phyloP scores from a whole-genome alignment of 2,888 invertebrate species.

The Andrena praecox region DNA sequence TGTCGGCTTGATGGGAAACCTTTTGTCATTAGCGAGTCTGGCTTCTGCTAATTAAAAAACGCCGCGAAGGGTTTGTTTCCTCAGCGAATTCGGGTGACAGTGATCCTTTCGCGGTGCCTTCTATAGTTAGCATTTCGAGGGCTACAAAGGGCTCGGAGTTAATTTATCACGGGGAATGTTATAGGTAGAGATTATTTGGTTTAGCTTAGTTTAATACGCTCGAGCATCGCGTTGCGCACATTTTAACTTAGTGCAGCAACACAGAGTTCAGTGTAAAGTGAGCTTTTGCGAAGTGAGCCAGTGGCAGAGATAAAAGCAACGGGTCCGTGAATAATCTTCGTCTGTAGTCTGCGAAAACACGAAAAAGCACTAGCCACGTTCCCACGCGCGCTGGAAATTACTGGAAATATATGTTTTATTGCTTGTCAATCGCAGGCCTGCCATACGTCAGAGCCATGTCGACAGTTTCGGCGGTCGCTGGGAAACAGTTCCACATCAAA shows the following conservation, averaged over 20 bases:
- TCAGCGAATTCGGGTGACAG: constrained; percentile 9
- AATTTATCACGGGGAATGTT: too few species aligned
- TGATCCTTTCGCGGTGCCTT: background rate
- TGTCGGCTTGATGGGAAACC: constrained; percentile 41
- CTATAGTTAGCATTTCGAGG: too few species aligned
- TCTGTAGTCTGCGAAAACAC: background rate
- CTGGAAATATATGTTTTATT: constrained; percentile 45
- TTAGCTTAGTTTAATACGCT: too few species aligned
- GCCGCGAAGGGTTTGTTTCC: constrained; percentile 6
- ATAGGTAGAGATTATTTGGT: too few species aligned
- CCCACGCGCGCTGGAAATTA: background rate
- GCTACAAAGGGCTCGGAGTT: too few species aligned
- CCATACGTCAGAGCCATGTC: constrained; percentile 84
- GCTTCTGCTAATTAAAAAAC: constrained; percentile 52
- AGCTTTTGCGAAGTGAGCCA: constrained; percentile 11
- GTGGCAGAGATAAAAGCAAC: constrained; percentile 16
- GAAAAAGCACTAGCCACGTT: background rate
- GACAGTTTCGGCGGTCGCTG: constrained; percentile 84
- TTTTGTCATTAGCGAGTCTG: constrained; percentile 46
- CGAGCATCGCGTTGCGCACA: too few species aligned
- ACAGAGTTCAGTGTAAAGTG: constrained; percentile 1
- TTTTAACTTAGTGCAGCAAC: background rate
- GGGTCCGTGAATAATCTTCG: background rate
- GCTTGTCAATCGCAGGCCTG: constrained; percentile 80
- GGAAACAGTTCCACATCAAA: constrained; percentile 85